A percentile compares a stretch with the other conserved stretches of the same genome.
Evolutionary conservation across 2,797 vertebrate species (phyloP).

Genomic region (Strix occidentalis): DNA sequence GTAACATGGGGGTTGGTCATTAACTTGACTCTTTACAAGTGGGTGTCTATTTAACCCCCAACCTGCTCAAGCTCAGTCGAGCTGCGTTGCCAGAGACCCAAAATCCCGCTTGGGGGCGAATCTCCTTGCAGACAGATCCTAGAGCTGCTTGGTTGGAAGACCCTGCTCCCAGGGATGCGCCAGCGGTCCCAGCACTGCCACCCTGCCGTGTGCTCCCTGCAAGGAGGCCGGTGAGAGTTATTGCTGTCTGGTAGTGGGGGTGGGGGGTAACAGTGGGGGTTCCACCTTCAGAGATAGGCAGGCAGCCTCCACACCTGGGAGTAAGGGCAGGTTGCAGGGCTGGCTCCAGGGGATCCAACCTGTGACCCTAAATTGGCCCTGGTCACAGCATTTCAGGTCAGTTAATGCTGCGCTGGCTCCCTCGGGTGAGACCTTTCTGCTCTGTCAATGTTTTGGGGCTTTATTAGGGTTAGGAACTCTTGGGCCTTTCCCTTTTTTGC

Average conservation of each 20-base stretch:
- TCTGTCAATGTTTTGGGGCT: not conserved
- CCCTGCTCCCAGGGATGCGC: rapidly evolving
- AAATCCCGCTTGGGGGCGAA: not conserved
- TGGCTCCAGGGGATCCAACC: not conserved
- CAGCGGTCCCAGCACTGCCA: not conserved
- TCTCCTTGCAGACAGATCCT: not conserved
- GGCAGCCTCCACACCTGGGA: not conserved
- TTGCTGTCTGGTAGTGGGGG: not conserved
- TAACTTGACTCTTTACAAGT: not conserved
- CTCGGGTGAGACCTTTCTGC: not conserved
- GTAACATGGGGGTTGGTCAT: not conserved
- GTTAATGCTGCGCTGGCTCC: not conserved
- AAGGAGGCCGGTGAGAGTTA: not conserved
- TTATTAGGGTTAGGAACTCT: not conserved
- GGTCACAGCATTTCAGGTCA: not conserved
- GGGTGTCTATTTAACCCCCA: not conserved
- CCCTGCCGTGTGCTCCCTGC: rapidly evolving
- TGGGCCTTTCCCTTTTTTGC: not conserved
- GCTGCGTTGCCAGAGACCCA: not conserved
- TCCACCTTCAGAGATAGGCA: not conserved
- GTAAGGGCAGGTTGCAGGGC: not conserved
- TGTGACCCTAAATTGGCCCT: not conserved
- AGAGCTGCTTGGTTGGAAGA: rapidly evolving
- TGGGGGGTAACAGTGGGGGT: not conserved
- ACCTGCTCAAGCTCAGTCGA: not conserved